phyloP scores from a whole-genome alignment of 1,140 invertebrate species.

The Bilobella aurantiaca region DNA sequence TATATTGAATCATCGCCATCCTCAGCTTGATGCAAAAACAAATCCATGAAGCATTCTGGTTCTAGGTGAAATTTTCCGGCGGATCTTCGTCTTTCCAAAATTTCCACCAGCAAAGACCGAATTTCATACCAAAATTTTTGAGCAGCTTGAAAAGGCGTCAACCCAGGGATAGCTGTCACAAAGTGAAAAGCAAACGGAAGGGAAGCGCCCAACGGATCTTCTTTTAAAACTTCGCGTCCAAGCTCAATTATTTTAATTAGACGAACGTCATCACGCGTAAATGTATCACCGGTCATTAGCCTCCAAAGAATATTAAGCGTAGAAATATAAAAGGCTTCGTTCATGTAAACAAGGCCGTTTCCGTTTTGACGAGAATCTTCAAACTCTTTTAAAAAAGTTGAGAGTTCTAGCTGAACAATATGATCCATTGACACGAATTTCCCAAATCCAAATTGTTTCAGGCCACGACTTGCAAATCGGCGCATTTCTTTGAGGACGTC shows the following conservation, averaged over 20 bases:
- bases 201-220: constrained; percentile 8
- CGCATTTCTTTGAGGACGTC: constrained; percentile 20
- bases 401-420: neutral
- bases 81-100: constrained; percentile 4
- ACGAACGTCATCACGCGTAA: neutral
- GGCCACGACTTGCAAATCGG: constrained; percentile 4
- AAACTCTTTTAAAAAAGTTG: constrained; percentile 11
- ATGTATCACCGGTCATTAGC: constrained; percentile 11
- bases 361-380: constrained; percentile 1
- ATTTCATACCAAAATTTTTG: constrained; percentile 12
- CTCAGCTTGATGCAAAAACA: constrained; percentile 15
- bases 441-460: constrained; percentile 17
- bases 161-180: constrained; percentile 1
- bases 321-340: constrained; percentile 14
- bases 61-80: neutral
- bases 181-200: constrained; percentile 12
- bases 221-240: constrained; percentile 11
- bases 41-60: constrained; percentile 11
- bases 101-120: constrained; percentile 4
- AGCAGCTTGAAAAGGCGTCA: constrained; percentile 8
- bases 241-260: neutral
- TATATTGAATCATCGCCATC: constrained; percentile 6
- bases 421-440: constrained; percentile 1
- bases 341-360: constrained; percentile 4
- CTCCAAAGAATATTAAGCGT: constrained; percentile 15